phyloP scores from a whole-genome alignment of 2,888 invertebrate genomes.

The Xestia xanthographa region DNA sequence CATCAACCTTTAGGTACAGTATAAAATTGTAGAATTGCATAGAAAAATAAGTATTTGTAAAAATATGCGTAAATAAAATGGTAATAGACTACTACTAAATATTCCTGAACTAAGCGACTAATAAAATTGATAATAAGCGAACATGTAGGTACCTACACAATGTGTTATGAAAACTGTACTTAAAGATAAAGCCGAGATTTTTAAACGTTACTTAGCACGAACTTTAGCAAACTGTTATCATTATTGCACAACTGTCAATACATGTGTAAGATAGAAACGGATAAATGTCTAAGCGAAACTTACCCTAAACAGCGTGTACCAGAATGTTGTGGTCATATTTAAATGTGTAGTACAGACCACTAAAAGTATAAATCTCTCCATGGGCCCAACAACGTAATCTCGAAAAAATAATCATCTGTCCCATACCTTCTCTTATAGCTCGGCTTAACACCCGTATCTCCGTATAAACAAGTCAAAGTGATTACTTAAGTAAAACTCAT shows the following conservation, averaged over 20 bases:
- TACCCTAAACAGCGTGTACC: neutral
- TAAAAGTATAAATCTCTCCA: too few relatives aligned
- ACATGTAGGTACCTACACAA: slow-evolving; percentile 28
- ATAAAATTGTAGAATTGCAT: slow-evolving; percentile 67
- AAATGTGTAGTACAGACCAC: neutral
- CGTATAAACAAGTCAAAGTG: too few relatives aligned
- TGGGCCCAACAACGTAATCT: neutral
- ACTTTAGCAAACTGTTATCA: neutral
- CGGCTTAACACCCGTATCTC: too few relatives aligned
- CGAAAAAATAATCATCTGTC: neutral
- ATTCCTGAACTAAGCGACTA: slow-evolving; percentile 38
- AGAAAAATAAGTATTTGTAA: slow-evolving; percentile 67
- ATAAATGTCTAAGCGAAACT: neutral
- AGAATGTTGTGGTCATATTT: neutral
- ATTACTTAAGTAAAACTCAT: too few relatives aligned
- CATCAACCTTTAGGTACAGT: slow-evolving; percentile 42
- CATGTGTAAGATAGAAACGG: neutral
- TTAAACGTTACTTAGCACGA: neutral
- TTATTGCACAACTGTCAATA: neutral
- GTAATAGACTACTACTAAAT: slow-evolving; percentile 23
- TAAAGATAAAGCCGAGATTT: neutral
- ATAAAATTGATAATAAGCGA: slow-evolving; percentile 45
- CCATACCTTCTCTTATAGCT: neutral
- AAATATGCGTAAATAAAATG: slow-evolving; percentile 60
- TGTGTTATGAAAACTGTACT: slow-evolving; percentile 31